These are phyloP conservation scores for Echinarachnius parma DNA, from an alignment of 53 echinoderm and acorn worm species.

Conservation along the genomic window DNA sequence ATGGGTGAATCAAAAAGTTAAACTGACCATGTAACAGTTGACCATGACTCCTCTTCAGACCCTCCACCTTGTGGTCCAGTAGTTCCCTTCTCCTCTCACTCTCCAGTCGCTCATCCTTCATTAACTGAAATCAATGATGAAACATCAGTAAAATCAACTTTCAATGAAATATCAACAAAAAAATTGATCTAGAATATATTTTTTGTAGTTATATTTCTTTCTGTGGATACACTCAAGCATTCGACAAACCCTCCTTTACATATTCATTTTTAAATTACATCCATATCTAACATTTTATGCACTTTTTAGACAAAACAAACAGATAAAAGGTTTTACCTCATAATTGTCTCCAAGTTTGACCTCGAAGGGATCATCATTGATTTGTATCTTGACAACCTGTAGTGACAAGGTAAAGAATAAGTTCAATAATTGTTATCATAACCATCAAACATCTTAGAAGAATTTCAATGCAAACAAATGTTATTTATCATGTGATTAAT, in stretches of 20 bases:
- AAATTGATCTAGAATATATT: too few relatives aligned
- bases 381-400: slow-evolving; percentile 67
- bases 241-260: too few relatives aligned
- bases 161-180: not conserved
- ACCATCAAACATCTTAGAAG: too few relatives aligned
- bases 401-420: too few relatives aligned
- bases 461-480: too few relatives aligned
- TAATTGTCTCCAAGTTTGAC: slow-evolving; percentile 93
- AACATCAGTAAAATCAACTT: not conserved
- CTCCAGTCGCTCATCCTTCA: slow-evolving; percentile 87
- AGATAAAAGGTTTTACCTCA: slow-evolving; percentile 57
- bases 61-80: slow-evolving; percentile 87
- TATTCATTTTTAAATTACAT: too few relatives aligned
- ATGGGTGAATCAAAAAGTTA: too few relatives aligned
- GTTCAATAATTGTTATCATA: too few relatives aligned
- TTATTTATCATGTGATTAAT: too few relatives aligned
- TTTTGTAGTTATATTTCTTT: too few relatives aligned
- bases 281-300: too few relatives aligned
- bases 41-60: slow-evolving; percentile 79
- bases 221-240: too few relatives aligned
- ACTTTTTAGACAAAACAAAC: not conserved
- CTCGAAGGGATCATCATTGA: slow-evolving; percentile 91
- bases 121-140: slow-evolving; percentile 49
- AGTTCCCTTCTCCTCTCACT: slow-evolving; percentile 71
- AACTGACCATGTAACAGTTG: slow-evolving; percentile 95